Evolutionary conservation across 2,888 invertebrate species (phyloP).

Genomic region (Troides oblongomaculatus): DNA sequence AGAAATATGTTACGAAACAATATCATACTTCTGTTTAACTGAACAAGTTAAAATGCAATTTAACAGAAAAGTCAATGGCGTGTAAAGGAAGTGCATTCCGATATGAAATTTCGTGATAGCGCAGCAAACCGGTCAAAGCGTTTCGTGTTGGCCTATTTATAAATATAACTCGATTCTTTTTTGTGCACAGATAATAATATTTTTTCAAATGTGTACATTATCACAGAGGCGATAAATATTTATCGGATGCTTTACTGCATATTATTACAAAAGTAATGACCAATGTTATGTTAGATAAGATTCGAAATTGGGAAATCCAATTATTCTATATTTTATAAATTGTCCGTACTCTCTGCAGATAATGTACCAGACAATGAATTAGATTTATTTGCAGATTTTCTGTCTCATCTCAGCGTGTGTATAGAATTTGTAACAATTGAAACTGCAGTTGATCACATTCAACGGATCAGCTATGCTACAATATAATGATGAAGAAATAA

Average conservation of each 20-base stretch:
- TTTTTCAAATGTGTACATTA: constrained; percentile 4
- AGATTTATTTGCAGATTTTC: too few species aligned
- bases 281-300: not conserved
- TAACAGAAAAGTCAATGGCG: constrained; percentile 23
- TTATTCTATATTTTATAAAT: not conserved
- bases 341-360: too few species aligned
- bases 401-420: too few species aligned
- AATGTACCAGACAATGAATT: too few species aligned
- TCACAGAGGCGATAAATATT: constrained; percentile 9
- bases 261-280: not conserved
- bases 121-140: constrained; percentile 10
- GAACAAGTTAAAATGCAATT: constrained; percentile 26
- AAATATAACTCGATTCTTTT: constrained; percentile 5
- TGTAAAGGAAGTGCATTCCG: constrained; percentile 25
- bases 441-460: too few species aligned
- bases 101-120: constrained; percentile 22
- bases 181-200: constrained; percentile 15
- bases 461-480: too few species aligned
- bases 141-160: constrained; percentile 19
- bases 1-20: constrained; percentile 31
- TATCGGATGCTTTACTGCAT: constrained; percentile 1
- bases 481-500: too few species aligned
- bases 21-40: constrained; percentile 22
- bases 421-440: too few species aligned
- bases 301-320: not conserved